These are phyloP conservation scores for Alexandromys fortis DNA, from an alignment of 2,113 vertebrate genomes.

Conservation along the genomic window DNA sequence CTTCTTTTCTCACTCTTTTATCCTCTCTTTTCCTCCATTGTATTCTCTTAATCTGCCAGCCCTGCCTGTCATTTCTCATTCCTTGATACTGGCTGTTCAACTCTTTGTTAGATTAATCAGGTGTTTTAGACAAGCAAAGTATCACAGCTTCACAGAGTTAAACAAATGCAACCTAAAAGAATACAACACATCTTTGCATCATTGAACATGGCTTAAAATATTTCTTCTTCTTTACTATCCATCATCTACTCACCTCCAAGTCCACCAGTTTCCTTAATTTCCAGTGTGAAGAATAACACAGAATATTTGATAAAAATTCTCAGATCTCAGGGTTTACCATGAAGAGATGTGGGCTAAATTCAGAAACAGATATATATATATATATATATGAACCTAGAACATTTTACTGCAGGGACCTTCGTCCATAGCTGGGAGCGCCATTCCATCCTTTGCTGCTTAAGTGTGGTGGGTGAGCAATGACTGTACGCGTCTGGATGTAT, in stretches of 20 bases:
- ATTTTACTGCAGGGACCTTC: neutral
- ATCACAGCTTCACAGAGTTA: too few relatives aligned
- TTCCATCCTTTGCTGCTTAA: neutral
- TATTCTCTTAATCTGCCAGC: too few relatives aligned
- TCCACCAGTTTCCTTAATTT: neutral
- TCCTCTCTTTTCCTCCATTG: too few relatives aligned
- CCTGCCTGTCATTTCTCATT: too few relatives aligned
- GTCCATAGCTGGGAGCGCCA: neutral
- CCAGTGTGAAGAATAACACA: neutral
- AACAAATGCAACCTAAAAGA: too few relatives aligned
- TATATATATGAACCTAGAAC: neutral
- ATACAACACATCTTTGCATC: too few relatives aligned
- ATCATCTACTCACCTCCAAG: neutral
- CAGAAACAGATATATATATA: neutral
- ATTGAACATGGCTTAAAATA: neutral
- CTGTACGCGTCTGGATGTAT: neutral
- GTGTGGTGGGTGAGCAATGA: constrained; percentile 2
- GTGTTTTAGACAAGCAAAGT: too few relatives aligned
- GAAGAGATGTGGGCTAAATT: neutral
- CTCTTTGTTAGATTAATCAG: too few relatives aligned
- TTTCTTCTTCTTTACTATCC: constrained; percentile 1
- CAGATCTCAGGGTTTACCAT: neutral
- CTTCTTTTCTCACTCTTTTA: too few relatives aligned
- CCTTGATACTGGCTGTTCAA: too few relatives aligned
- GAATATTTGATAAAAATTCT: neutral